phyloP scores from a whole-genome alignment of 1,140 invertebrate species.

The Trichoplusia ni region DNA sequence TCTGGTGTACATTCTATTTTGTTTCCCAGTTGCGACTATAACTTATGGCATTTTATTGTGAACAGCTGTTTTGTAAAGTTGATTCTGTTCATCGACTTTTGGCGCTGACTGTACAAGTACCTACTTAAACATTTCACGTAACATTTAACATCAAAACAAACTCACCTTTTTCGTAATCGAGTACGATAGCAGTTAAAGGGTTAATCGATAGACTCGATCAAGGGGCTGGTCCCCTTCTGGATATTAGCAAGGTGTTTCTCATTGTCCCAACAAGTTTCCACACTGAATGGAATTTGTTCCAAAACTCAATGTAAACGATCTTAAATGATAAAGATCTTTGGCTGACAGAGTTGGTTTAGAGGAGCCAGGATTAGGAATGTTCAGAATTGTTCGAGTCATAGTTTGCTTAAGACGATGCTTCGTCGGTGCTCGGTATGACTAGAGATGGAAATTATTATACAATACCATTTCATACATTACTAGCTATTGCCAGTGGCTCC shows the following conservation, averaged over 20 bases:
- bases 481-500: too few relatives aligned
- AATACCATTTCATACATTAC: too few relatives aligned
- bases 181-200: constrained; percentile 10
- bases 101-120: too few relatives aligned
- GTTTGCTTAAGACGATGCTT: not conserved
- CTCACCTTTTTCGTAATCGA: not conserved
- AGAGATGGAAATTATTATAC: too few relatives aligned
- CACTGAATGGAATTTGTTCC: constrained; percentile 49
- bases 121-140: too few relatives aligned
- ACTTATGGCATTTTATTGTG: too few relatives aligned
- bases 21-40: too few relatives aligned
- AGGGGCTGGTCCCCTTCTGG: not conserved
- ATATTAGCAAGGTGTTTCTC: constrained; percentile 42
- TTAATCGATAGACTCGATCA: constrained; percentile 27
- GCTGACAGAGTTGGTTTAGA: constrained; percentile 14
- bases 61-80: too few relatives aligned
- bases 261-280: constrained; percentile 45
- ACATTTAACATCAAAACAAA: constrained; percentile 4
- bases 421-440: not conserved
- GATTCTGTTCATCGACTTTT: too few relatives aligned
- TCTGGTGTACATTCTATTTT: too few relatives aligned
- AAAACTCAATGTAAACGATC: constrained; percentile 48
- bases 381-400: too few relatives aligned
- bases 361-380: not conserved
- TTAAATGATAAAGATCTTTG: constrained; percentile 29